Percentiles rank a stretch among this genome's conserved stretches.
Conservation (phyloP, 2,888 invertebrate species). For the Lasioglossum malachurum region DNA sequence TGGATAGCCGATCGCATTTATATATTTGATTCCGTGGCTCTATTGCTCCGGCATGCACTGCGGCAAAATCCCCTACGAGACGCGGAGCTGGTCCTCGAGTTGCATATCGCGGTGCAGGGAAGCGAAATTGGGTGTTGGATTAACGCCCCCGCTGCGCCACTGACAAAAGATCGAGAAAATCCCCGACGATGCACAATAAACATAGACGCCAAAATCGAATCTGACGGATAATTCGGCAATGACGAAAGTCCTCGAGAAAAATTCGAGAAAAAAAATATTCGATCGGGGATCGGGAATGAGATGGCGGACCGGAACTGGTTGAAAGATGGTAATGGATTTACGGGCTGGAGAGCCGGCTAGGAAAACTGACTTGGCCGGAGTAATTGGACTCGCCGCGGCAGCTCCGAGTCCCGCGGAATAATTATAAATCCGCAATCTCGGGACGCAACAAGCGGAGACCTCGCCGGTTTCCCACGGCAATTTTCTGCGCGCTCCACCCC, state of each 20-base stretch:
- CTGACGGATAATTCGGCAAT: not conserved
- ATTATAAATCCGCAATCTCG: constrained; percentile 17
- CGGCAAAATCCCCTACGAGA: not conserved
- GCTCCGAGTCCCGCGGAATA: not conserved
- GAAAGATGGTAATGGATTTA: constrained; percentile 7
- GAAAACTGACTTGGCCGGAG: not conserved
- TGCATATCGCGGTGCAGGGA: not conserved
- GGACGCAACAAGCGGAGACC: not conserved
- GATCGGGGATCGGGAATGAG: not conserved
- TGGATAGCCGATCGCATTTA: not conserved
- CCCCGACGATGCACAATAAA: not conserved
- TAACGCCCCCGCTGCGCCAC: not conserved
- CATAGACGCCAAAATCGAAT: not conserved
- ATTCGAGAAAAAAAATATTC: not conserved
- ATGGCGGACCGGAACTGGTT: not conserved
- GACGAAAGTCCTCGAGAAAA: not conserved
- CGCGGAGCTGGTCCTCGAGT: not conserved
- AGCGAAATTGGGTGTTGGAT: not conserved
- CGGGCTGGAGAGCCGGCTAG: not conserved
- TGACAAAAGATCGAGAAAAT: not conserved
- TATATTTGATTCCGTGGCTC: not conserved
- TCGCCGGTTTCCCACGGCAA: not conserved
- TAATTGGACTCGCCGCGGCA: not conserved
- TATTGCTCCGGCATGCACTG: not conserved
- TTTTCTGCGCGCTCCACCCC: not conserved